Evolutionary conservation across 2,797 vertebrate genomes (phyloP).

Genomic region (Babyrousa celebensis): DNA sequence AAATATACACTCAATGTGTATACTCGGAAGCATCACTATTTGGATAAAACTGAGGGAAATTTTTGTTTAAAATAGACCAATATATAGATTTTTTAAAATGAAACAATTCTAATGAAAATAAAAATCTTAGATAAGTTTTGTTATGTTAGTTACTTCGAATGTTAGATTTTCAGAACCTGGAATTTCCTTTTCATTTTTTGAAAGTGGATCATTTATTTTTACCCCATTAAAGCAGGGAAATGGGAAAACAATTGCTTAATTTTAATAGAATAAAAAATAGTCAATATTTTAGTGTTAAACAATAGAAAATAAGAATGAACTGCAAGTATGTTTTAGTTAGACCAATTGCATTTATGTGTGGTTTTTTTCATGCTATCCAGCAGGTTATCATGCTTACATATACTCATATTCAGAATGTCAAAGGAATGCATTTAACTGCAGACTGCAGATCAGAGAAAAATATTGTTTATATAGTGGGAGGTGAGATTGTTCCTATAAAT

Average conservation of each 20-base stretch:
- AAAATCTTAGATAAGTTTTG: conserved; percentile 8
- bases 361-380: conserved; percentile 3
- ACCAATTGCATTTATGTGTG: background rate
- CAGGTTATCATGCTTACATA: background rate
- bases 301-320: background rate
- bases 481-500: background rate
- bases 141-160: background rate
- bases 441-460: conserved; percentile 50
- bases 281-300: background rate
- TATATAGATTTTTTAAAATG: conserved; percentile 1
- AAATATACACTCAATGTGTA: background rate
- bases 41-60: background rate
- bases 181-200: conserved; percentile 34
- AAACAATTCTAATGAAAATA: background rate
- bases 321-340: background rate
- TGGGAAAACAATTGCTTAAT: background rate
- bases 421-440: background rate
- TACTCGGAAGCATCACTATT: conserved; percentile 49
- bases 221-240: background rate
- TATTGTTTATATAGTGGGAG: conserved; percentile 25
- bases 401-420: conserved; percentile 14
- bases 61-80: conserved; percentile 12
- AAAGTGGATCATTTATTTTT: background rate
- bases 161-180: background rate
- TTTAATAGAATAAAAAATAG: background rate